Conservation (phyloP, 2,888 invertebrate species). For the Drosophila colorata region DNA sequence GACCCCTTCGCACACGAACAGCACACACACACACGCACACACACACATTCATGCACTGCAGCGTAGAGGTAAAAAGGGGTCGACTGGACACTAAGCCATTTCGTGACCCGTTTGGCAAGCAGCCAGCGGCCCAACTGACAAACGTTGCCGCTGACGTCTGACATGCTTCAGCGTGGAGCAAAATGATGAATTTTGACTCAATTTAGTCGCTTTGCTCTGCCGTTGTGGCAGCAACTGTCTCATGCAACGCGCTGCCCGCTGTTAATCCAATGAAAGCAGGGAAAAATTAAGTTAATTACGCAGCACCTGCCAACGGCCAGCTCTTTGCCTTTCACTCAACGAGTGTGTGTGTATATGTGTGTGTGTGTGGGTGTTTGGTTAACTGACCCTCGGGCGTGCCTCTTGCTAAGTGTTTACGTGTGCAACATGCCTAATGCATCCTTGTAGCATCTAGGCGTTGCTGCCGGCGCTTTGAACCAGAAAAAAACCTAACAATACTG, state of each 20-base stretch:
- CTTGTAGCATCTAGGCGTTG: conserved; percentile 11
- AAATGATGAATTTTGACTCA: conserved; percentile 62
- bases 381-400: conserved; percentile 33
- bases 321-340: background rate
- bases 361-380: conserved; percentile 9
- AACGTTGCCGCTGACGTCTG: conserved; percentile 23
- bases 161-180: conserved; percentile 21
- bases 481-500: conserved; percentile 33
- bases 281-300: conserved; percentile 67
- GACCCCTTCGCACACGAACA: conserved; percentile 35
- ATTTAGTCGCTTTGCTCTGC: conserved; percentile 54
- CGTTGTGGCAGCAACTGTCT: conserved; percentile 12
- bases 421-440: conserved; percentile 65
- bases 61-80: background rate
- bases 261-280: conserved; percentile 45
- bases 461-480: conserved; percentile 38
- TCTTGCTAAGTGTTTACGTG: conserved; percentile 77
- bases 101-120: conserved; percentile 74
- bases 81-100: conserved; percentile 51
- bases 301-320: conserved; percentile 39
- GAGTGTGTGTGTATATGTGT: conserved; percentile 1
- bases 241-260: conserved; percentile 18
- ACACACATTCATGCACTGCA: conserved; percentile 11
- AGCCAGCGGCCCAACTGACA: conserved; percentile 45
- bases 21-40: conserved; percentile 21